Conservation (phyloP, 2,113 vertebrate species). For the Henicopernis longicauda region DNA sequence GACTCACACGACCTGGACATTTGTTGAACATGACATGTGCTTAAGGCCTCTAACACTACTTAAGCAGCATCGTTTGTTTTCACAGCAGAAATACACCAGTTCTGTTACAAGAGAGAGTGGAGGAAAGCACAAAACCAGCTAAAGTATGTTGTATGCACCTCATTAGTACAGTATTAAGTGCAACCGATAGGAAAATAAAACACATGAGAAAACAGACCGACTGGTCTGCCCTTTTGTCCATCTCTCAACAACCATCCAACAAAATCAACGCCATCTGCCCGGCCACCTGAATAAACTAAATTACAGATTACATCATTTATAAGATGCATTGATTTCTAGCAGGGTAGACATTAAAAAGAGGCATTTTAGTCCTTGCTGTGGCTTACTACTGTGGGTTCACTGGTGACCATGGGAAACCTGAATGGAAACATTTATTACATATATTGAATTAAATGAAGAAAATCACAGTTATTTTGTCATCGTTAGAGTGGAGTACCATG, state of each 20-base stretch:
- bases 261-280: neutral
- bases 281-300: neutral
- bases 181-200: neutral
- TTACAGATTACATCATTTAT: neutral
- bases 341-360: neutral
- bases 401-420: neutral
- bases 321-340: neutral
- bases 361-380: constrained; percentile 8
- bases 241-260: neutral
- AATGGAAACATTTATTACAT: neutral
- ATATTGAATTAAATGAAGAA: neutral
- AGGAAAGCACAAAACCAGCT: constrained; percentile 32
- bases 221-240: neutral
- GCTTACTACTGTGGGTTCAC: constrained; percentile 25
- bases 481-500: neutral
- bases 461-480: constrained; percentile 21
- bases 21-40: neutral
- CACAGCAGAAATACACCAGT: constrained; percentile 12
- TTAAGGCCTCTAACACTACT: constrained; percentile 70
- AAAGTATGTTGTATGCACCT: neutral
- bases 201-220: neutral
- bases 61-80: constrained; percentile 62
- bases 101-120: neutral
- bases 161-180: neutral
- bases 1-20: neutral